phyloP scores from a whole-genome alignment of 2,888 invertebrate species.

The Aphodius sticticus region DNA sequence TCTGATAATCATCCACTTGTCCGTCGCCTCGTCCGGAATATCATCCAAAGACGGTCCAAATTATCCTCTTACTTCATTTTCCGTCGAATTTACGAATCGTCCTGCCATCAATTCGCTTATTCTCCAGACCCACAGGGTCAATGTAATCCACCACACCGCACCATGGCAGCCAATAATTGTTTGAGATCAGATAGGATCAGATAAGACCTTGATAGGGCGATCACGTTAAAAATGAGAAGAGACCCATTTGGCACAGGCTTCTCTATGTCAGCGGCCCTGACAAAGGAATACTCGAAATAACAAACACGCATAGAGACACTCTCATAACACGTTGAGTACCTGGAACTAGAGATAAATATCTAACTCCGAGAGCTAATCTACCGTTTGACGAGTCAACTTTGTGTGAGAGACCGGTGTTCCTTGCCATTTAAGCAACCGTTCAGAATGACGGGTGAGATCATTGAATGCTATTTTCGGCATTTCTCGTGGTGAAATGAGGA shows the following conservation, averaged over 20 bases:
- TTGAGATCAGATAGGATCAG: slow-evolving; percentile 18
- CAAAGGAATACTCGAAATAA: slow-evolving; percentile 37
- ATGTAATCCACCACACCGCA: not conserved
- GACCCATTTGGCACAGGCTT: slow-evolving; percentile 31
- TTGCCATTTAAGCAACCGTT: not conserved
- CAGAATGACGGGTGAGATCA: not conserved
- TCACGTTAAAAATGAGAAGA: slow-evolving; percentile 14
- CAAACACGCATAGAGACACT: slow-evolving; percentile 37
- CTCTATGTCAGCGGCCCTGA: slow-evolving; percentile 31
- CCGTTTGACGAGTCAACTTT: slow-evolving; percentile 38
- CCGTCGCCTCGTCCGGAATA: not conserved
- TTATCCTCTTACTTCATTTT: not conserved
- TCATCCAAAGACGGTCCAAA: not conserved
- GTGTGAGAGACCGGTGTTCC: not conserved
- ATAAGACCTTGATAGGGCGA: slow-evolving; percentile 15
- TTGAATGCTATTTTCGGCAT: not conserved
- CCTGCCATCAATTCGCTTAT: not conserved
- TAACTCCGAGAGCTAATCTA: slow-evolving; percentile 36
- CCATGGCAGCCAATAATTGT: not conserved
- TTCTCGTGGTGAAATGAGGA: no score
- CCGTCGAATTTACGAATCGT: not conserved
- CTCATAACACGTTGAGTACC: slow-evolving; percentile 34
- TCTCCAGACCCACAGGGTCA: not conserved
- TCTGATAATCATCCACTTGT: not conserved
- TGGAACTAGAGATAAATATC: slow-evolving; percentile 37